A percentile compares a stretch with the other conserved stretches of the same genome.
These are phyloP conservation scores for Calliphora vomitoria DNA, from an alignment of 2,888 invertebrate species.

Conservation along the genomic window DNA sequence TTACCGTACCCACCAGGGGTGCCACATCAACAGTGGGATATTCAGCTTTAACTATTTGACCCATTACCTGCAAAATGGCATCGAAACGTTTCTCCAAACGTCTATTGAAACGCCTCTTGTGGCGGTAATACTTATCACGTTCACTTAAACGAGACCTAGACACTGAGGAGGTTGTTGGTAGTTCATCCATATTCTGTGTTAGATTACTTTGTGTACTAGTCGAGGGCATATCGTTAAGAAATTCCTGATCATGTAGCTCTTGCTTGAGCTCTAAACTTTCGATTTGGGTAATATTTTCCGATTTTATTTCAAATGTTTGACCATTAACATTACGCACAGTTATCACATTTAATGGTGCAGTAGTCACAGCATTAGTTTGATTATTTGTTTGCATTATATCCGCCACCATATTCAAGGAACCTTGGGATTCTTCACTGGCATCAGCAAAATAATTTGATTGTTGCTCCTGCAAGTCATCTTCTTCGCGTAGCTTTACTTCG, in stretches of 20 bases:
- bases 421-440: constrained; percentile 74
- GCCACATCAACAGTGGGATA: constrained; percentile 79
- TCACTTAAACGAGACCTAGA: constrained; percentile 62
- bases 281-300: constrained; percentile 35
- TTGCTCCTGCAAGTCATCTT: constrained; percentile 52
- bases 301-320: constrained; percentile 62
- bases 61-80: constrained; percentile 79
- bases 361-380: background rate
- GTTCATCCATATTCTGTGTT: constrained; percentile 15
- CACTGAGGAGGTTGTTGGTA: constrained; percentile 6
- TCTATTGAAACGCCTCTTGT: constrained; percentile 80
- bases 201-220: constrained; percentile 49
- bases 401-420: constrained; percentile 58
- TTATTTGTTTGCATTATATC: constrained; percentile 22
- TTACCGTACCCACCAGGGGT: constrained; percentile 65
- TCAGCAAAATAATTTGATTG: constrained; percentile 75
- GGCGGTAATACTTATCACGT: constrained; percentile 81
- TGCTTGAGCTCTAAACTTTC: constrained; percentile 33
- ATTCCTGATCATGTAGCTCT: constrained; percentile 31
- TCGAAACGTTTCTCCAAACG: constrained; percentile 81
- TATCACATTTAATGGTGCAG: background rate
- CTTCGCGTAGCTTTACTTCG: background rate
- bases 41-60: constrained; percentile 78
- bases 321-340: constrained; percentile 41
- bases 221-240: constrained; percentile 56